Conservation (phyloP, 2,797 vertebrate genomes). For the Avahi laniger region DNA sequence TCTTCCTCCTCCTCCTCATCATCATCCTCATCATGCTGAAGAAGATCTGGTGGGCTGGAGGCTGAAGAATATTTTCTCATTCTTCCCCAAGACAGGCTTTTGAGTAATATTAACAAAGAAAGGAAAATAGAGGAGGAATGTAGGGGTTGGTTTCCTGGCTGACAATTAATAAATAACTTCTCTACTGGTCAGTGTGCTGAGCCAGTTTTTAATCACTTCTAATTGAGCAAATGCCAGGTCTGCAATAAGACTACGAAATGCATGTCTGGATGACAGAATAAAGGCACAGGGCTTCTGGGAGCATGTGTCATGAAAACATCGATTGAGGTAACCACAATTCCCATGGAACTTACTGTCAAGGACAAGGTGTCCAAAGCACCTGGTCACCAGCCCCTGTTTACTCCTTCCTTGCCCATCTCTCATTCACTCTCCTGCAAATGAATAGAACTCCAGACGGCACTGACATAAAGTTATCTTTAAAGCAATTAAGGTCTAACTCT, state of each 20-base stretch:
- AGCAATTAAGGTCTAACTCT: neutral
- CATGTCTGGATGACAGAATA: neutral
- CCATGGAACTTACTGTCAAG: neutral
- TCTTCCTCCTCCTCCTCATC: neutral
- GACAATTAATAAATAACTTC: neutral
- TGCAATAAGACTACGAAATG: neutral
- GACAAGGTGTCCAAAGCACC: neutral
- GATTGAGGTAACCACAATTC: too few species aligned
- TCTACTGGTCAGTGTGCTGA: neutral
- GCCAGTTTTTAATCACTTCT: neutral
- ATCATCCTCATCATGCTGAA: too few species aligned
- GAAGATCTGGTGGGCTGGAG: rapidly evolving
- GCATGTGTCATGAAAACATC: neutral
- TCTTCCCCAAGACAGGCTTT: neutral
- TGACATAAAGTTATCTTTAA: neutral
- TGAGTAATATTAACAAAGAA: neutral
- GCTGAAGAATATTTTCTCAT: neutral
- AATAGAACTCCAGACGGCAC: neutral
- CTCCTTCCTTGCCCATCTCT: neutral
- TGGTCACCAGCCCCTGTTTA: neutral
- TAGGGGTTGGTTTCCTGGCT: neutral
- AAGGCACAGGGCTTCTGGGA: neutral
- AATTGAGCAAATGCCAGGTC: neutral
- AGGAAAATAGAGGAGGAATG: neutral
- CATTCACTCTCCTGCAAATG: neutral